Evolutionary conservation across 2,797 vertebrate species (phyloP), one percentile per base, ranked within the genome.

Genomic region (Phoxinus dragarum): DNA sequence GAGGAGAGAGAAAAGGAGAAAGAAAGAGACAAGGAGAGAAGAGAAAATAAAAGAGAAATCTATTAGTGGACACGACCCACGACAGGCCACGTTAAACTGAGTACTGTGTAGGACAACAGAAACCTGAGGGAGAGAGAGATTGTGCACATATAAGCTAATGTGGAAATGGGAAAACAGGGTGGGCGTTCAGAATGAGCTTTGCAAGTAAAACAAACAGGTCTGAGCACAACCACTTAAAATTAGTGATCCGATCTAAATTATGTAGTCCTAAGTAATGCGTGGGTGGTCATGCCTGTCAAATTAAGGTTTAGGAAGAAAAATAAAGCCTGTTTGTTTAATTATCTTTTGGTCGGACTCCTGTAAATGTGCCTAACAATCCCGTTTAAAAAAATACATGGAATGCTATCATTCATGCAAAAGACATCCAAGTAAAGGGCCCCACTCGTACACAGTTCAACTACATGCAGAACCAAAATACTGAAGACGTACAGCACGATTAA

Each of bases 31-130:
- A 92, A 89, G 86, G 89, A 91, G 89, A 91, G 82, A 90, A 90
- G 89, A 92, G 89, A 93, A 89, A 93, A 93, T 91, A 91, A 90
- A 91, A 91, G 87, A 90, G 90, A 93, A 89, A 92, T 90, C 88
- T 92, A 92, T 93, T 93, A 93, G 92, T 93, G 86, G 88, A 92
- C 88, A 89, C 38, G 84, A 88, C 88, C 89, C 84, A 84, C 81
- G 84, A 89, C 85, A 89, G 82, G 85, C 88, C 81, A 89, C 67
- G 87, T 86, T 87, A 86, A 91, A 90, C 87, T 90, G 88, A 86
- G 89, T 86, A 88, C 88, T 90, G 88, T 89, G 84, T 87, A 91
- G 91, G 89, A 88, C 76, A 90, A 89, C 81, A 88, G 85, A 89
- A 90, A 87, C 89, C 90, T 92, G 88, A 86, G 81, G 88, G 86